Percentiles rank a stretch among this genome's conserved stretches.
Evolutionary conservation across 1,140 invertebrate species (phyloP).

Genomic region (Aleiodes sp.): DNA sequence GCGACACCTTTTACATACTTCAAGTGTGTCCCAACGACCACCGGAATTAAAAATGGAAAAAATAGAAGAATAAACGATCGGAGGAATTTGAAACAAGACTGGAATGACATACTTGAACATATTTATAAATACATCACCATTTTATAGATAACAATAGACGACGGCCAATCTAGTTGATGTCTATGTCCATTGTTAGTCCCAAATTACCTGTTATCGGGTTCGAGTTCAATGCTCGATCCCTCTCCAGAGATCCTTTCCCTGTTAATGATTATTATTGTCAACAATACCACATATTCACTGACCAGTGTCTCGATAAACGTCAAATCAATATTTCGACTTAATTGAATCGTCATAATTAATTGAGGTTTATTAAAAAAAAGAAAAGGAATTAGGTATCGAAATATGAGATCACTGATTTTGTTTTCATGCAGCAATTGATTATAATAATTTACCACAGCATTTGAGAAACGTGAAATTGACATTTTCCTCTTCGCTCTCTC

Average conservation of each 20-base stretch:
- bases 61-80: background rate
- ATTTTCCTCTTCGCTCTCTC: background rate
- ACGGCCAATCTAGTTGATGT: conserved; percentile 25
- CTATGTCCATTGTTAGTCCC: conserved; percentile 21
- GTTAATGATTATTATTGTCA: conserved; percentile 17
- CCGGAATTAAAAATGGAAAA: background rate
- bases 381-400: too few species aligned
- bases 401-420: too few species aligned
- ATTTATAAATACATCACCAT: conserved; percentile 1
- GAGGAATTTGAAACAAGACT: too few species aligned
- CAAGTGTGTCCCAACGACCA: background rate
- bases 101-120: too few species aligned
- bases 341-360: background rate
- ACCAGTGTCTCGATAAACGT: background rate
- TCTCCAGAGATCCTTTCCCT: conserved; percentile 20
- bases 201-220: conserved; percentile 26
- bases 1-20: background rate
- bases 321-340: background rate
- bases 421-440: too few species aligned
- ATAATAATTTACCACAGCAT: too few species aligned
- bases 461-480: too few species aligned
- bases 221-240: background rate
- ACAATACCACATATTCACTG: conserved; percentile 3
- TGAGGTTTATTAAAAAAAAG: too few species aligned
- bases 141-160: background rate